Conservation (phyloP, 2,113 vertebrate genomes). For the Tetraodon nigroviridis region DNA sequence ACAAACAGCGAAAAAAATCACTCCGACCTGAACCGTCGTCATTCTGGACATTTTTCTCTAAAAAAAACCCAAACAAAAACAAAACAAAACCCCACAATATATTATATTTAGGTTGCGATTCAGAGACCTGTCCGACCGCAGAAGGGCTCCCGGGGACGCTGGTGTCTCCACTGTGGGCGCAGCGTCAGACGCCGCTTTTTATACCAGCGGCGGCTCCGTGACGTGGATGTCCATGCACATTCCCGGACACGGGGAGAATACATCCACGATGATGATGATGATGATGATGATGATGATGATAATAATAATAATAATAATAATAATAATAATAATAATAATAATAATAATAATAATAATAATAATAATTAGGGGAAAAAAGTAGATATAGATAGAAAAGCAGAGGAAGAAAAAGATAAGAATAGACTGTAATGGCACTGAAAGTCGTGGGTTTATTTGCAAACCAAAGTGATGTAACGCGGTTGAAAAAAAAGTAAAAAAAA, state of each 20-base stretch:
- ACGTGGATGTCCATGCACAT: constrained; percentile 19
- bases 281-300: too few species aligned
- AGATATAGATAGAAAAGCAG: too few species aligned
- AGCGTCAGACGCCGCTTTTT: constrained; percentile 50
- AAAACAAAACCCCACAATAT: not conserved
- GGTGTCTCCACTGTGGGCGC: constrained; percentile 42
- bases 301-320: too few species aligned
- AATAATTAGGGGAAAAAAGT: too few species aligned
- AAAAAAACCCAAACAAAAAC: not conserved
- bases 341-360: too few species aligned
- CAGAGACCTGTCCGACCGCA: constrained; percentile 34
- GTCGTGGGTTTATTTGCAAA: too few species aligned
- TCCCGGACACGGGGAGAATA: not conserved
- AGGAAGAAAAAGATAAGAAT: too few species aligned
- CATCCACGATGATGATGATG: too few species aligned
- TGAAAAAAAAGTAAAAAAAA: not conserved
- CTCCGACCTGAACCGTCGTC: constrained; percentile 59
- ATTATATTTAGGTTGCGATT: constrained; percentile 12
- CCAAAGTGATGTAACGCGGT: too few species aligned
- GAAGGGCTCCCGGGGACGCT: constrained; percentile 25
- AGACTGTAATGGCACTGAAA: too few species aligned
- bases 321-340: too few species aligned
- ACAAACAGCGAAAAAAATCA: constrained; percentile 65
- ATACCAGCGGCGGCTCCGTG: constrained; percentile 56
- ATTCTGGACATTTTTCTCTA: constrained; percentile 61